A percentile compares a stretch with the other conserved stretches of the same genome.
Conservation (phyloP, 23 tunicate genomes). For the Aplidium turbinatum region DNA sequence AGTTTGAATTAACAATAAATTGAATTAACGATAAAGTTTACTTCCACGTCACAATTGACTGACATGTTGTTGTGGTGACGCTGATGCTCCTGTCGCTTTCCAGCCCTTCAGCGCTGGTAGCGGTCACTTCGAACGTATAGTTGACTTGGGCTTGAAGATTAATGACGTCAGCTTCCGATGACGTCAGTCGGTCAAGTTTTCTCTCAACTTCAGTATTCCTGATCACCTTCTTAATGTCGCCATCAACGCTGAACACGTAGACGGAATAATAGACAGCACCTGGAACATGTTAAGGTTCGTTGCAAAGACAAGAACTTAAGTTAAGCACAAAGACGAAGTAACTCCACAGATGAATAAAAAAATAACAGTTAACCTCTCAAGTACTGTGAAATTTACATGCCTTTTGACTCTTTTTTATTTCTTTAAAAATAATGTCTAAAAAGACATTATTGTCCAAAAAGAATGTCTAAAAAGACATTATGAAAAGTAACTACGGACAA, state of each 20-base stretch:
- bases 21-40: too few species aligned
- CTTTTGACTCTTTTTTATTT: too few species aligned
- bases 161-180: constrained; percentile 12
- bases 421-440: too few species aligned
- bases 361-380: too few species aligned
- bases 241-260: constrained; percentile 11
- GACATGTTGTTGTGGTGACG: constrained; percentile 44
- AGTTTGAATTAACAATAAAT: too few species aligned
- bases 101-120: constrained; percentile 37
- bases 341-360: background rate
- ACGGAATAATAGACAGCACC: constrained; percentile 66
- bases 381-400: too few species aligned
- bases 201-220: constrained; percentile 16
- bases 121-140: constrained; percentile 54
- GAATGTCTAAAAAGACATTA: too few species aligned
- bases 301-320: too few species aligned
- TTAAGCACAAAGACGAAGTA: too few species aligned
- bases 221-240: background rate
- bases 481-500: too few species aligned
- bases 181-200: constrained; percentile 6
- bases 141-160: constrained; percentile 54
- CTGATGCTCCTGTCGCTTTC: constrained; percentile 51
- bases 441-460: too few species aligned
- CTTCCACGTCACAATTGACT: constrained; percentile 1
- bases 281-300: background rate